Evolutionary conservation across 2,888 invertebrate genomes (phyloP).

Genomic region (Thyatira batis): DNA sequence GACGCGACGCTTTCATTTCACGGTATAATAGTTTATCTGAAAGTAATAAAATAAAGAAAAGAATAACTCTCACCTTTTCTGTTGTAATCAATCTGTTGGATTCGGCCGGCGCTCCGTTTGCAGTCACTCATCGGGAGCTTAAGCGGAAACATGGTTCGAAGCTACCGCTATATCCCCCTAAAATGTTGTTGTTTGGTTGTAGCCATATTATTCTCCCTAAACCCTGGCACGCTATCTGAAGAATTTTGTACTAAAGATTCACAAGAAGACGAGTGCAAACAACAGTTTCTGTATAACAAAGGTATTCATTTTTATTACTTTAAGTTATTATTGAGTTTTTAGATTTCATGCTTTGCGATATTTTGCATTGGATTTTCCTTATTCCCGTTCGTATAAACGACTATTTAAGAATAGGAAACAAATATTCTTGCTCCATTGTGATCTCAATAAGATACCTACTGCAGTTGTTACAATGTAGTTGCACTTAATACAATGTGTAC

Average conservation of each 20-base stretch:
- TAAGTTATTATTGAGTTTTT: slow-evolving; percentile 4
- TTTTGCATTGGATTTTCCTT: not conserved
- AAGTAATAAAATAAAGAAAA: slow-evolving; percentile 42
- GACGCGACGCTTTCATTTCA: slow-evolving; percentile 65
- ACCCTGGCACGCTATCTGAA: slow-evolving; percentile 41
- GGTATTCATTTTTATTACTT: slow-evolving; percentile 33
- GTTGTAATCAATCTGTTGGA: slow-evolving; percentile 59
- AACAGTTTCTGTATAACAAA: slow-evolving; percentile 39
- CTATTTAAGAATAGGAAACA: too few relatives aligned
- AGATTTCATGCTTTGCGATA: not conserved
- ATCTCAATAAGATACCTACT: too few relatives aligned
- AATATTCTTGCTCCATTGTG: too few relatives aligned
- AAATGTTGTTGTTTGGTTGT: slow-evolving; percentile 54
- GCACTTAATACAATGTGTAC: too few relatives aligned
- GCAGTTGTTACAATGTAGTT: too few relatives aligned
- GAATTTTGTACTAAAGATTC: slow-evolving; percentile 51
- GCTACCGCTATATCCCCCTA: slow-evolving; percentile 46
- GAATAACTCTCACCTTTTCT: slow-evolving; percentile 52
- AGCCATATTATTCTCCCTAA: slow-evolving; percentile 46
- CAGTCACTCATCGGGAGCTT: slow-evolving; percentile 52
- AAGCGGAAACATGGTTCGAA: slow-evolving; percentile 54
- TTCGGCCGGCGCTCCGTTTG: slow-evolving; percentile 26
- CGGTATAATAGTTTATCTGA: slow-evolving; percentile 56
- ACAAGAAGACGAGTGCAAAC: slow-evolving; percentile 38
- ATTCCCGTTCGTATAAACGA: too few relatives aligned